Evolutionary conservation across 2,797 vertebrate species (phyloP).

Genomic region (Natrix natrix): DNA sequence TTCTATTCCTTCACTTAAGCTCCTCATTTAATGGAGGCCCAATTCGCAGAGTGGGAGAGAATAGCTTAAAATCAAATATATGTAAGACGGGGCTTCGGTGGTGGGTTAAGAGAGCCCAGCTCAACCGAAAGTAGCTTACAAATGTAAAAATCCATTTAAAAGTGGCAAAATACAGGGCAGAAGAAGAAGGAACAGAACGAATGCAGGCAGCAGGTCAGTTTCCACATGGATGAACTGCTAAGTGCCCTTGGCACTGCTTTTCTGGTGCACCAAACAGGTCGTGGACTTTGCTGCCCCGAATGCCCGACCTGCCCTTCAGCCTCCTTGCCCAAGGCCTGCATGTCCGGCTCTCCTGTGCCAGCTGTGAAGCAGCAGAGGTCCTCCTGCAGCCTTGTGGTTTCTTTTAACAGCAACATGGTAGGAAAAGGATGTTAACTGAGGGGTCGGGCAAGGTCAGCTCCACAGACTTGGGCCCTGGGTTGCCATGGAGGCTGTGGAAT

Average conservation of each 20-base stretch:
- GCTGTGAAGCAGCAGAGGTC: not conserved
- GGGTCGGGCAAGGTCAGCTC: slow-evolving; percentile 40
- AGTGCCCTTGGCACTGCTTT: not conserved
- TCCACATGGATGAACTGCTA: not conserved
- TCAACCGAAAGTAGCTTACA: not conserved
- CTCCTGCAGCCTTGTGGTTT: not conserved
- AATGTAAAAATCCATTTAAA: not conserved
- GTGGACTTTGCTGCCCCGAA: not conserved
- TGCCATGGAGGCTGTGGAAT: slow-evolving; percentile 65
- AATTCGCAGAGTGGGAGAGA: not conserved
- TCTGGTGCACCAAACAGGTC: not conserved
- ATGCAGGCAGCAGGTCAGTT: not conserved
- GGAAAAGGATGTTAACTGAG: slow-evolving; percentile 45
- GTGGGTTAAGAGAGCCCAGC: not conserved
- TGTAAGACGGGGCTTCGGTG: not conserved
- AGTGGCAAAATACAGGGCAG: not conserved
- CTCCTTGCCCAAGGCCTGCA: not conserved
- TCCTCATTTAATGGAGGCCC: not conserved
- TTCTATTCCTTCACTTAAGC: not conserved
- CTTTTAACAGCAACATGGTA: slow-evolving; percentile 16
- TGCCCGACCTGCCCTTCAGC: not conserved
- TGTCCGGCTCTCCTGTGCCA: accelerated
- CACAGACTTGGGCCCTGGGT: slow-evolving; percentile 26
- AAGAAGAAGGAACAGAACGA: not conserved
- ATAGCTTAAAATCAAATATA: not conserved